Evolutionary conservation across 2,113 vertebrate species (phyloP), one percentile per base, ranked within the genome.

Genomic region (Clarias magur): DNA sequence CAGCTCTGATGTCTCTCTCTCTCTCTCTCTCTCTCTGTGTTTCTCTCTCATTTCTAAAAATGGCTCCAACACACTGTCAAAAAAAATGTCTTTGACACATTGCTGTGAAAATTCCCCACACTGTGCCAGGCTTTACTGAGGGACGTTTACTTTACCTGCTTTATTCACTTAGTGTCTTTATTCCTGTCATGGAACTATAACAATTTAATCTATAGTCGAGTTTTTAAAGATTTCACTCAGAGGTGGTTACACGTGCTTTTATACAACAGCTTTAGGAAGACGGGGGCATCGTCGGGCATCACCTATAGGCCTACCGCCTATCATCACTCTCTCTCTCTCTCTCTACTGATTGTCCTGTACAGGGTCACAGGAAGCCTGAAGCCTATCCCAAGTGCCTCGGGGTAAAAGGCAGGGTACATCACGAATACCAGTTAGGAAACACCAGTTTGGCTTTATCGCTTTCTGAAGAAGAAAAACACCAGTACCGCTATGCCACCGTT

Each of bases 21-120:
- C 34, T 42, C 80, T 81, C 79, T 81, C 27, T 34, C 67, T 34
- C 27, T 34, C 70, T 48, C 70, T 73, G 34, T 73, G 13, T 34
- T 19, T 34, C 70, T 42, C 70, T 70, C 67, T 70, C 67, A 2
- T 63, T 63, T 60, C 59, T 82, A 62, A 82, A 63, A 82, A 63
- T 16, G 21, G n/a, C 59, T 25, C 21, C 57, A 80, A 34, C 27
- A 16, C 27, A 23, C 42, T 63, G 54, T 48, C 25, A 75, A 59
- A 84, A 34, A 42, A 73, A 59, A 4, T 19, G 34, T 27, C 62
- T 82, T 65, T 68, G 63, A 34, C 48, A 30, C 48, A 65, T 13
- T 21, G 6, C 83, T 34, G 30, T 57, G 68, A 75, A 60, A 27
- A 12, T 82, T 42, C 42, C 42, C 70, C 42, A 9, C 13, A 42